phyloP scores from a whole-genome alignment of 2,888 invertebrate genomes.

The Hoplodrina ambigua region DNA sequence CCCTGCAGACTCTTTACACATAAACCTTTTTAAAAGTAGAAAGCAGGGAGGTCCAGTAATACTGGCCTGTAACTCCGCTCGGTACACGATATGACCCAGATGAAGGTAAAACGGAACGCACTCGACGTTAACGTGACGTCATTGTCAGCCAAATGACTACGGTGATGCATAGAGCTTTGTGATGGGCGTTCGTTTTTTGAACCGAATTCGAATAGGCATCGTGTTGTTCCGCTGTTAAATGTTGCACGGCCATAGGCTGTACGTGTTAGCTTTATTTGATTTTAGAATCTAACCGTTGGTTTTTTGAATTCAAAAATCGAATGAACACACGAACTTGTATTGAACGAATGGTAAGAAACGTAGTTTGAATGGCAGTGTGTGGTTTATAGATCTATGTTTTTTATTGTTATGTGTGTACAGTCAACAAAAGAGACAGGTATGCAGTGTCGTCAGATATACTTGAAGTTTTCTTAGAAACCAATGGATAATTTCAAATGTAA shows the following conservation, averaged over 20 bases:
- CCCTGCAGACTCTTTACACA: slow-evolving; percentile 19
- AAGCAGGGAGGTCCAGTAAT: slow-evolving; percentile 37
- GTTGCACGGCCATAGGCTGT: background rate
- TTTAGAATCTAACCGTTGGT: slow-evolving; percentile 34
- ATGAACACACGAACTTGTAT: slow-evolving; percentile 1
- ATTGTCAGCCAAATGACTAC: slow-evolving; percentile 67
- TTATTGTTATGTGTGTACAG: no score
- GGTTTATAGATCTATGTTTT: no score
- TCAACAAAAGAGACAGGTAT: no score
- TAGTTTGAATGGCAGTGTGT: background rate
- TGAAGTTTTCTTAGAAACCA: no score
- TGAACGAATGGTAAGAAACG: background rate
- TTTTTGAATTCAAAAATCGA: slow-evolving; percentile 20
- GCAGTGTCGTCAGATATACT: no score
- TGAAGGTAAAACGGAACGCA: slow-evolving; percentile 66
- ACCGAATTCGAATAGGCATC: slow-evolving; percentile 13
- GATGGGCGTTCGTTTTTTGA: slow-evolving; percentile 47
- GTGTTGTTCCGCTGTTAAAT: slow-evolving; percentile 15
- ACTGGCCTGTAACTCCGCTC: slow-evolving; percentile 46
- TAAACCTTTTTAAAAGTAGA: slow-evolving; percentile 26
- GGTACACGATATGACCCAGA: slow-evolving; percentile 67
- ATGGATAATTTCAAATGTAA: no score
- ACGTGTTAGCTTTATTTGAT: slow-evolving; percentile 22
- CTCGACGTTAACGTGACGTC: slow-evolving; percentile 60
- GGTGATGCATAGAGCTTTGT: slow-evolving; percentile 56